A percentile compares a stretch with the other conserved stretches of the same genome.
Conservation (phyloP, 2,113 vertebrate genomes). For the Hemichromis elongatus region DNA sequence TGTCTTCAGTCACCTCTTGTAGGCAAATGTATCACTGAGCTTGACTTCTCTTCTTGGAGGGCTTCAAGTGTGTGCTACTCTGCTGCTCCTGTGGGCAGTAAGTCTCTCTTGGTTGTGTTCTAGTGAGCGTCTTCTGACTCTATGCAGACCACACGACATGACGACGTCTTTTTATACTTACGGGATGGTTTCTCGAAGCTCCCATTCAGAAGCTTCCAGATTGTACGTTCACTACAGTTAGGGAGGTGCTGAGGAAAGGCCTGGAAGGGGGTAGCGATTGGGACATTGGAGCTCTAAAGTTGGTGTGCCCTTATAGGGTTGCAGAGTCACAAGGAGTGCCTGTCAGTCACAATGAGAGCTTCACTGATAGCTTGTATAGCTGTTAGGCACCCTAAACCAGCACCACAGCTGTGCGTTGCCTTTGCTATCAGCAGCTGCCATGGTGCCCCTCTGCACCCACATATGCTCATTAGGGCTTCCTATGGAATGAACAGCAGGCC, state of each 20-base stretch:
- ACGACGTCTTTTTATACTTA: conserved; percentile 69
- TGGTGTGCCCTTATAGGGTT: conserved; percentile 73
- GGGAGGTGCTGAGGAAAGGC: conserved; percentile 4
- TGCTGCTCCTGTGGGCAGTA: conserved; percentile 26
- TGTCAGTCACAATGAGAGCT: conserved; percentile 69
- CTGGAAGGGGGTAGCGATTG: background rate
- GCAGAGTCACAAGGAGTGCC: conserved; percentile 69
- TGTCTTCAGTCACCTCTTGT: background rate
- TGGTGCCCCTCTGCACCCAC: background rate
- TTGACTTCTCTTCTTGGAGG: conserved; percentile 14
- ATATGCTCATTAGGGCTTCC: background rate
- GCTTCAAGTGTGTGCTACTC: background rate
- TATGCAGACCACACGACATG: conserved; percentile 16
- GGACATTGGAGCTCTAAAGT: conserved; percentile 48
- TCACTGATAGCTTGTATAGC: conserved; percentile 51
- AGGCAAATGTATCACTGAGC: background rate
- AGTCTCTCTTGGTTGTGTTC: conserved; percentile 14
- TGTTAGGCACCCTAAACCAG: conserved; percentile 7
- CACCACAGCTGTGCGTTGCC: conserved; percentile 53
- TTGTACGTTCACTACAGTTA: conserved; percentile 41
- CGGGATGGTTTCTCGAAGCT: conserved; percentile 65
- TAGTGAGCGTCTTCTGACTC: conserved; percentile 10
- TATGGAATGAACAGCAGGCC: background rate
- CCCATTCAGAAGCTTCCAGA: conserved; percentile 75
- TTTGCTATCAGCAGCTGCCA: conserved; percentile 34